Evolutionary conservation across 2,797 vertebrate genomes (phyloP).

Genomic region (Schizopygopsis pylzovi): DNA sequence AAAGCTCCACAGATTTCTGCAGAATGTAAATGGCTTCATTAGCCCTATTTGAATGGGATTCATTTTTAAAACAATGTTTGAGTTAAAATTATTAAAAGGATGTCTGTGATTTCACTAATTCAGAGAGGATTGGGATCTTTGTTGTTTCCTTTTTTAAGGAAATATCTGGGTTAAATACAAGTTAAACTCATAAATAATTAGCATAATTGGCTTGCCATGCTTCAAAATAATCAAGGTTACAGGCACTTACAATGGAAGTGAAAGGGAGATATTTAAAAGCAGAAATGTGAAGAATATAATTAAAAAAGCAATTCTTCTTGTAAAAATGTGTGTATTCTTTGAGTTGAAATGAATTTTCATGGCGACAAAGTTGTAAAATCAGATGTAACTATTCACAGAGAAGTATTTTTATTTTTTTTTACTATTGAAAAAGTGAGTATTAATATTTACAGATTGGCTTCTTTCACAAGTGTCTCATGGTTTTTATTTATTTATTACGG

Average conservation of each 20-base stretch:
- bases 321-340: neutral
- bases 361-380: neutral
- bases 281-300: neutral
- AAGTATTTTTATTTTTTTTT: too few species aligned
- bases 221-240: neutral
- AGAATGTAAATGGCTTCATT: conserved; percentile 13
- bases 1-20: conserved; percentile 6
- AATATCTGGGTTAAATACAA: neutral
- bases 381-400: neutral
- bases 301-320: neutral
- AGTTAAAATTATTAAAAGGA: neutral
- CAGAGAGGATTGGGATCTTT: neutral
- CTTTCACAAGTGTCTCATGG: neutral
- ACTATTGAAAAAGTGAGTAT: neutral
- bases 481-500: neutral
- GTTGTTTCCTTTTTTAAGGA: neutral
- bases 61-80: neutral
- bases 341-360: neutral
- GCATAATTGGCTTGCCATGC: too few species aligned
- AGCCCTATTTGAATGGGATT: neutral
- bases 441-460: neutral
- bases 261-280: conserved; percentile 1
- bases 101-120: neutral
- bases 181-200: neutral
- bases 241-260: neutral